phyloP scores from a whole-genome alignment of 2,113 vertebrate genomes.

The Calonectris borealis region DNA sequence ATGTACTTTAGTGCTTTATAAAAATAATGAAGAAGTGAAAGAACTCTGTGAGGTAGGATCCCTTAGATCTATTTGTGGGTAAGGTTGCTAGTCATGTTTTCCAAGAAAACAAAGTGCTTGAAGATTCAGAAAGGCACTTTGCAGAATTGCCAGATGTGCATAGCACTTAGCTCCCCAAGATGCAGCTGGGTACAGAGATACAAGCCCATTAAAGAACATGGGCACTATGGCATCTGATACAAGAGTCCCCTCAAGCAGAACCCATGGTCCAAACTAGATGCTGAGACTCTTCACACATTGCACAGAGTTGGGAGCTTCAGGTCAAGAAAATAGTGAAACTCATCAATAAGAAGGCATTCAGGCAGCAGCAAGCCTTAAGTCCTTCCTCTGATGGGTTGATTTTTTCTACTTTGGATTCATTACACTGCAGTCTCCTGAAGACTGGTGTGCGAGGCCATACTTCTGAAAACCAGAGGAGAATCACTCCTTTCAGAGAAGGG shows the following conservation, averaged over 20 bases:
- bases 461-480: not conserved
- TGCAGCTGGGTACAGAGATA: not conserved
- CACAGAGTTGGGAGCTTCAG: not conserved
- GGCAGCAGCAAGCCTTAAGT: not conserved
- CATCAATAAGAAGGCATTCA: not conserved
- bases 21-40: not conserved
- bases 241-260: not conserved
- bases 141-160: not conserved
- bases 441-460: not conserved
- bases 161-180: not conserved
- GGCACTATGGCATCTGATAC: not conserved
- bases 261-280: not conserved
- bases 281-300: not conserved
- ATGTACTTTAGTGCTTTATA: not conserved
- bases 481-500: not conserved
- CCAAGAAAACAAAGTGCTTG: not conserved
- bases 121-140: not conserved
- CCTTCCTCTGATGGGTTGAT: not conserved
- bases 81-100: not conserved
- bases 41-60: not conserved
- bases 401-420: not conserved
- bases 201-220: not conserved
- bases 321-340: not conserved
- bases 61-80: not conserved
- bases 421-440: not conserved